Evolutionary conservation across 2,113 vertebrate genomes (phyloP), one percentile per base, ranked within the genome.

Genomic region (Leucopsar rothschildi): DNA sequence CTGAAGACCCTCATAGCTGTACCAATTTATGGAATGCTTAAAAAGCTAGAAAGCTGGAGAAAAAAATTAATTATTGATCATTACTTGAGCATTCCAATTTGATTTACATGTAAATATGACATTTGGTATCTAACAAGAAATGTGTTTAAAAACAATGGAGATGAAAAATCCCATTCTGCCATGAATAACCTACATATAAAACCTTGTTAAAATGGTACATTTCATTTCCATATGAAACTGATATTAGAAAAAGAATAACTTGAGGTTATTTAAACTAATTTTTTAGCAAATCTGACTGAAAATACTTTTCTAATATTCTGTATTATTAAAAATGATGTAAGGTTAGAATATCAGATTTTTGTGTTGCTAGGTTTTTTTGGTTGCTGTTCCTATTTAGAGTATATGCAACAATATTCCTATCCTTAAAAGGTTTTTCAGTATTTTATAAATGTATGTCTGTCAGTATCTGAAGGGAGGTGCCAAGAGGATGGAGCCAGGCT

Each of bases 41-140:
- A 42, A 84, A 71, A 82, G 19, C 49, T 55, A 39, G 47, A 50
- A 86, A 88, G 10, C 27, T 63, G 24, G 31, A 66, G 39, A 90
- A 69, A 11, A 12, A 52, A 25, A 7, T 35, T n/a, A 69, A 24
- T 47, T 73, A 24, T 55, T 83, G 5, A 20, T 15, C 39, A 39
- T 75, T 68, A 53, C 11, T 82, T 1, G 7, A 70, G 47, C 29
- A 56, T 44, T 82, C 49, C 22, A 55, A 3, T 35, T 81, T 59
- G 14, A 50, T 84, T 83, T 88, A 19, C 2, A 0, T 2, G 1
- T 52, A 10, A 50, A 4, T 64, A 28, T 35, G 19, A 29, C 3
- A 15, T 33, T 33, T 60, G 33, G 3, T 80, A 65, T 37, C 12
- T 6, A 27, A 35, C 3, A 73, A 81, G 27, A 31, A 86, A 35